Evolutionary conservation across 2,888 invertebrate species (phyloP).

Genomic region (Synergus itoensis): DNA sequence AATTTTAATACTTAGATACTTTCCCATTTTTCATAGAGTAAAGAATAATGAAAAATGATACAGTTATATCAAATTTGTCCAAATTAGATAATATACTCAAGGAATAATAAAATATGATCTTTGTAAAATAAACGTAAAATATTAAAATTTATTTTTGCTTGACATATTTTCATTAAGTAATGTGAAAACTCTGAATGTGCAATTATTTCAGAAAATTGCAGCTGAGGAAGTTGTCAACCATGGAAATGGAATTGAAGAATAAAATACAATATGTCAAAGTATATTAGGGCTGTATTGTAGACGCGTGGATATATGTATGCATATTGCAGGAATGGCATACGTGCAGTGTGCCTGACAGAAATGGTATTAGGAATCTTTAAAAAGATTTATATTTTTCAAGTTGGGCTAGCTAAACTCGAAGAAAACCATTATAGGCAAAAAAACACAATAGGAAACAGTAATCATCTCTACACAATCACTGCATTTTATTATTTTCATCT

Average conservation of each 20-base stretch:
- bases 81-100: neutral
- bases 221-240: neutral
- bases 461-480: neutral
- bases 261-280: constrained; percentile 1
- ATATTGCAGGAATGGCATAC: neutral
- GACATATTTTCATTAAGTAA: neutral
- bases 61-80: constrained; percentile 11
- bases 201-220: neutral
- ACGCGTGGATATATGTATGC: neutral
- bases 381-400: constrained; percentile 4
- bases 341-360: neutral
- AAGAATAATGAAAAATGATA: neutral
- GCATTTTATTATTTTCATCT: neutral
- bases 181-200: neutral
- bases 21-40: neutral
- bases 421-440: constrained; percentile 1
- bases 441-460: neutral
- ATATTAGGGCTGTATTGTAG: neutral
- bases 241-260: neutral
- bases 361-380: neutral
- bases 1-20: constrained; percentile 8
- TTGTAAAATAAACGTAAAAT: neutral
- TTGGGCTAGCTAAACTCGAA: constrained; percentile 43
- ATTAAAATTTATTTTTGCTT: neutral
- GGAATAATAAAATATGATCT: neutral